Conservation (phyloP, 2,113 vertebrate genomes). For the Hippocampus guttulatus region DNA sequence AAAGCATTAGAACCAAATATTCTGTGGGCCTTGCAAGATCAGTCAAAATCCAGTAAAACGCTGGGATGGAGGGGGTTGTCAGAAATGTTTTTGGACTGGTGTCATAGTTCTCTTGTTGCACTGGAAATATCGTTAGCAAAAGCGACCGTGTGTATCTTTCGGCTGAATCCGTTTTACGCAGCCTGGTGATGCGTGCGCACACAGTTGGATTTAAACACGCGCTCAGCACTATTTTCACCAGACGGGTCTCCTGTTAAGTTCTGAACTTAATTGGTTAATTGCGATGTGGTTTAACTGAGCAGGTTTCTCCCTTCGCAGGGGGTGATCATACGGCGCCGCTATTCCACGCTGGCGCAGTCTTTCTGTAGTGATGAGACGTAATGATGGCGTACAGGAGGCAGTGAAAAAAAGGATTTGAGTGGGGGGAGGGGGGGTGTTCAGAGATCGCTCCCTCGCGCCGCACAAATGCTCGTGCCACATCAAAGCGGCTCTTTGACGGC, state of each 20-base stretch:
- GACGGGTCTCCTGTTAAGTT: slow-evolving; percentile 62
- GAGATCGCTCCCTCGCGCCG: slow-evolving; percentile 51
- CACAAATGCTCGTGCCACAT: slow-evolving; percentile 70
- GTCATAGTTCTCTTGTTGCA: neutral
- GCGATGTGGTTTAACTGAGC: slow-evolving; percentile 62
- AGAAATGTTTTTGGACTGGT: neutral
- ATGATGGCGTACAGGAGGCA: slow-evolving; percentile 61
- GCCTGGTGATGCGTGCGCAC: slow-evolving; percentile 47
- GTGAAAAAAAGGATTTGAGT: slow-evolving; percentile 32
- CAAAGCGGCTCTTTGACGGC: slow-evolving; percentile 59
- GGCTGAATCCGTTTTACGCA: slow-evolving; percentile 22
- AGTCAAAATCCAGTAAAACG: too few relatives aligned
- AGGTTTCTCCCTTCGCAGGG: slow-evolving; percentile 58
- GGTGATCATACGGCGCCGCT: slow-evolving; percentile 59
- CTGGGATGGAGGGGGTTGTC: neutral
- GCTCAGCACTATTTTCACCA: slow-evolving; percentile 55
- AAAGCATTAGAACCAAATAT: too few relatives aligned
- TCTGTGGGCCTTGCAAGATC: too few relatives aligned
- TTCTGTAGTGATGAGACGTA: slow-evolving; percentile 45
- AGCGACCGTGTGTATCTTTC: neutral
- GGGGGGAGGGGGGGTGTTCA: slow-evolving; percentile 54
- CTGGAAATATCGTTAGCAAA: neutral
- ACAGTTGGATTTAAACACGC: slow-evolving; percentile 45
- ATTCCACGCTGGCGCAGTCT: slow-evolving; percentile 52
- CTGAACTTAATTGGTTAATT: slow-evolving; percentile 69